phyloP scores from a whole-genome alignment of 2,888 invertebrate species.

The Micoletzkya japonica region DNA sequence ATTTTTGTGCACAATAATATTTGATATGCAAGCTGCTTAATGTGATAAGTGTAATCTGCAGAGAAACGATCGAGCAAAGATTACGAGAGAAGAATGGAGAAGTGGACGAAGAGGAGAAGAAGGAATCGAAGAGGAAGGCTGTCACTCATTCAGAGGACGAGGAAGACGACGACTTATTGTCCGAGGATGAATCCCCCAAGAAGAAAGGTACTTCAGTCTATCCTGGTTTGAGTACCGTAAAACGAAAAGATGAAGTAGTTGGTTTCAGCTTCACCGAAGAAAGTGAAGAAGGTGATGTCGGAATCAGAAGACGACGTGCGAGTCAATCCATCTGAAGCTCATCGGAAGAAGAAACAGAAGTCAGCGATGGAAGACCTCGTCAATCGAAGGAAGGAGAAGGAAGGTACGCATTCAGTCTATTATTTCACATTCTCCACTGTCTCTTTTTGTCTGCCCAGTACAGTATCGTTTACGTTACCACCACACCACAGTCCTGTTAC shows the following conservation, averaged over 20 bases:
- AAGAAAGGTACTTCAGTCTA: not conserved
- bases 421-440: not conserved
- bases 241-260: not conserved
- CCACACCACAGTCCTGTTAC: too few relatives aligned
- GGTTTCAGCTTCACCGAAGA: not conserved
- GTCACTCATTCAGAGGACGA: too few relatives aligned
- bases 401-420: slow-evolving; percentile 74
- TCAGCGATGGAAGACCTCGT: slow-evolving; percentile 90
- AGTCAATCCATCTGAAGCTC: slow-evolving; percentile 84
- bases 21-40: too few relatives aligned
- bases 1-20: not conserved
- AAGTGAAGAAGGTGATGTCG: slow-evolving; percentile 36
- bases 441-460: not conserved
- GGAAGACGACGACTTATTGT: too few relatives aligned
- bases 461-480: too few relatives aligned
- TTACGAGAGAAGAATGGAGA: slow-evolving; percentile 39
- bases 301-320: slow-evolving; percentile 71
- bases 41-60: slow-evolving; percentile 28
- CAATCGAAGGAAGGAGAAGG: slow-evolving; percentile 79
- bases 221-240: not conserved
- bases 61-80: slow-evolving; percentile 34
- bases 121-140: slow-evolving; percentile 36
- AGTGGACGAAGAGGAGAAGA: slow-evolving; percentile 38
- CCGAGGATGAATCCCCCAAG: too few relatives aligned
- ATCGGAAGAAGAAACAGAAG: slow-evolving; percentile 73